Percentiles rank a stretch among this genome's conserved stretches.
phyloP scores from a whole-genome alignment of 2,113 vertebrate species.

The Grantiella picta region DNA sequence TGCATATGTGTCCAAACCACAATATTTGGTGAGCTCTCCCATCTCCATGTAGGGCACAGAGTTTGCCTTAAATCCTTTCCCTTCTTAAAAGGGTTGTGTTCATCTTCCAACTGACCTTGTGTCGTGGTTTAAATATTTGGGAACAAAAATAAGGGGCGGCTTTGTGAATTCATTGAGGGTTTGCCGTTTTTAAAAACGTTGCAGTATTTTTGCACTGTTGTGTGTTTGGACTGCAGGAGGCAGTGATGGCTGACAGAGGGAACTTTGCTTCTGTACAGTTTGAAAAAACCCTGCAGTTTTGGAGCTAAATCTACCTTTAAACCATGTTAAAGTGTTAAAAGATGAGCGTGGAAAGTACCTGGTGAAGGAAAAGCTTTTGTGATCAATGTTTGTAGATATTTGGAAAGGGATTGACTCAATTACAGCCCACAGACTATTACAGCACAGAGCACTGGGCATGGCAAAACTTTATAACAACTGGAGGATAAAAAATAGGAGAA shows the following conservation, averaged over 20 bases:
- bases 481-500: neutral
- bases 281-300: neutral
- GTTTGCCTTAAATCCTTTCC: neutral
- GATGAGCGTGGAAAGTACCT: neutral
- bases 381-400: neutral
- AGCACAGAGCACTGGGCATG: neutral
- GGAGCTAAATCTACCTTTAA: neutral
- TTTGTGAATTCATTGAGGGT: neutral
- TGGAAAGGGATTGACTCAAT: neutral
- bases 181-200: neutral
- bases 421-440: neutral
- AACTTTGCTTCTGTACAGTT: neutral
- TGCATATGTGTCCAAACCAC: neutral
- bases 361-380: neutral
- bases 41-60: fast-evolving
- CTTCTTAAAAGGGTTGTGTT: neutral
- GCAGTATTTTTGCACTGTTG: neutral
- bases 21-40: neutral
- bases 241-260: neutral
- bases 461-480: neutral
- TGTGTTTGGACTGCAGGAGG: neutral
- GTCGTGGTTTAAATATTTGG: neutral
- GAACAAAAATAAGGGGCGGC: neutral
- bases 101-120: neutral
- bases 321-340: neutral